These are phyloP conservation scores for Auanema sp. DNA, from an alignment of 2,888 invertebrate genomes.

Conservation along the genomic window DNA sequence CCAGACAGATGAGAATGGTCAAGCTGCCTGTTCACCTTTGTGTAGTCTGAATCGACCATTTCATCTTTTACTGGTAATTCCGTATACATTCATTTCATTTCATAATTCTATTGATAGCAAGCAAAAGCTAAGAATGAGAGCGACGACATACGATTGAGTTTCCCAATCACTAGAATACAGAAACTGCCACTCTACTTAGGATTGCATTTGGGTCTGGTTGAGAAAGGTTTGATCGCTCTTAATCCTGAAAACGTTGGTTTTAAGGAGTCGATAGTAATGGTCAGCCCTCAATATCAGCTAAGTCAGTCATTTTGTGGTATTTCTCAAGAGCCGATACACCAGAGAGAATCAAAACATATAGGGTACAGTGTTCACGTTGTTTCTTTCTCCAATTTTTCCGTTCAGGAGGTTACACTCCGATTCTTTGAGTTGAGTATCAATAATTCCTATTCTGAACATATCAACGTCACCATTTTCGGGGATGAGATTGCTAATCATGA, in stretches of 20 bases:
- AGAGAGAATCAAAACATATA: slow-evolving; percentile 27
- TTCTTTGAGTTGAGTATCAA: slow-evolving; percentile 50
- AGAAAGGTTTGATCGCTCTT: not conserved
- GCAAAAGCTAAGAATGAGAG: not conserved
- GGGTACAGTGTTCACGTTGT: slow-evolving; percentile 9
- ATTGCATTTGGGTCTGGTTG: slow-evolving; percentile 31
- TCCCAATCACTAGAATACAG: slow-evolving; percentile 17
- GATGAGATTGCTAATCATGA: slow-evolving; percentile 61
- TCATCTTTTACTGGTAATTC: slow-evolving; percentile 51
- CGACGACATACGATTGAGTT: slow-evolving; percentile 12
- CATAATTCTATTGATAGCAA: not conserved
- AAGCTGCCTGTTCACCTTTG: slow-evolving; percentile 50
- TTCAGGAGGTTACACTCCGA: slow-evolving; percentile 20
- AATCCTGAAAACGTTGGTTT: not conserved
- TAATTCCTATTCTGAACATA: slow-evolving; percentile 17
- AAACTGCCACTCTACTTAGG: slow-evolving; percentile 33
- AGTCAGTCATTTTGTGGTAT: slow-evolving; percentile 57
- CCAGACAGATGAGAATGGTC: slow-evolving; percentile 31
- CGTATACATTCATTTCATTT: no score
- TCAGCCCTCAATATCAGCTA: slow-evolving; percentile 18
- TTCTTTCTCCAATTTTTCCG: not conserved
- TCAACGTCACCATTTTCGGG: slow-evolving; percentile 58
- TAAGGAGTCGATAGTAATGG: not conserved
- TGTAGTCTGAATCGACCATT: slow-evolving; percentile 57
- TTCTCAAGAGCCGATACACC: slow-evolving; percentile 54